phyloP scores from a whole-genome alignment of 2,888 invertebrate genomes.

The Fragum sueziense region DNA sequence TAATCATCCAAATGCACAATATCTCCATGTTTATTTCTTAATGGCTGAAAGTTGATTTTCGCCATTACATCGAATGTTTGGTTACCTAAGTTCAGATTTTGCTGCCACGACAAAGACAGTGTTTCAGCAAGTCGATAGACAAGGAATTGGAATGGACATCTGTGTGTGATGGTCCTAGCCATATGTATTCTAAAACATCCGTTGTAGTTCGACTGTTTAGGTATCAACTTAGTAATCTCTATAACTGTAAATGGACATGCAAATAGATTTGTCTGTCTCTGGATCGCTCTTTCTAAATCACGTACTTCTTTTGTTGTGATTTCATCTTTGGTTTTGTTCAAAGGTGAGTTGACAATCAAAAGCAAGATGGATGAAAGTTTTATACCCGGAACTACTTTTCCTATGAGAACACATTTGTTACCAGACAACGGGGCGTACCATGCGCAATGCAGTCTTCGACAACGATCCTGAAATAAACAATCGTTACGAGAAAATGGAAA shows the following conservation, averaged over 20 bases:
- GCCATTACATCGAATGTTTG: not conserved
- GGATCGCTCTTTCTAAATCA: not conserved
- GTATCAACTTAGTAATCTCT: not conserved
- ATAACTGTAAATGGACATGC: not conserved
- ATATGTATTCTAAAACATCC: not conserved
- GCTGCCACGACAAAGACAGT: not conserved
- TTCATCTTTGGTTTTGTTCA: not conserved
- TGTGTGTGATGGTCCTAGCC: not conserved
- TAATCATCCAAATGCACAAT: no score
- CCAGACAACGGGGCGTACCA: not conserved
- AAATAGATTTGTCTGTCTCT: not conserved
- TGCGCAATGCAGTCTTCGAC: not conserved
- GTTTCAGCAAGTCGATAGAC: not conserved
- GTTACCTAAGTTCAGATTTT: not conserved
- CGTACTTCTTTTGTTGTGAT: not conserved
- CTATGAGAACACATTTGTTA: not conserved
- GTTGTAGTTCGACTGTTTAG: not conserved
- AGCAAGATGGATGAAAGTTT: not conserved
- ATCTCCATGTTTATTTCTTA: no score
- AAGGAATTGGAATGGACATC: not conserved
- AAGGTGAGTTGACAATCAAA: not conserved
- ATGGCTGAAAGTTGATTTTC: not conserved
- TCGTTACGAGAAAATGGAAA: not conserved
- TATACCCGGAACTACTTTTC: not conserved
- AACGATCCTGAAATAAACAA: not conserved